phyloP scores from a whole-genome alignment of 1,140 invertebrate species.

The Zaprionus kolodkinae region DNA sequence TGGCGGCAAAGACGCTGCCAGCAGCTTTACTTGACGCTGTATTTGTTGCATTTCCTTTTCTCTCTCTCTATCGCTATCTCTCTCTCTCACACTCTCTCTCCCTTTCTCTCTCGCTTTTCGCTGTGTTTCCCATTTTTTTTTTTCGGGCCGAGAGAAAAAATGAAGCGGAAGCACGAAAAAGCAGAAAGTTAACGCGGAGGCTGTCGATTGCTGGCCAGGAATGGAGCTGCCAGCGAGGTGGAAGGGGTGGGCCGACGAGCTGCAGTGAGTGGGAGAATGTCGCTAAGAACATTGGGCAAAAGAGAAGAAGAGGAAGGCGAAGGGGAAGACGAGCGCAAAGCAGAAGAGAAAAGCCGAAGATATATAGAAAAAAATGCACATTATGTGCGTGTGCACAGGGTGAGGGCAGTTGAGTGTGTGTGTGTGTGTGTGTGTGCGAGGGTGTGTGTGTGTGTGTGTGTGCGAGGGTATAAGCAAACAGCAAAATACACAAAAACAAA shows the following conservation, averaged over 20 bases:
- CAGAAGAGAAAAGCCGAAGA: constrained; percentile 1
- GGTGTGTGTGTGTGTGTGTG: constrained; percentile 31
- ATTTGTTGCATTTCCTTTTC: constrained; percentile 61
- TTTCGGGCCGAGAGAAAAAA: constrained; percentile 59
- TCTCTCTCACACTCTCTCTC: neutral
- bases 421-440: constrained; percentile 32
- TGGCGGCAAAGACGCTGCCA: constrained; percentile 12
- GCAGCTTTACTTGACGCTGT: constrained; percentile 32
- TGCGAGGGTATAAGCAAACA: constrained; percentile 58
- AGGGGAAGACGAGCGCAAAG: neutral
- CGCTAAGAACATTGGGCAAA: constrained; percentile 81
- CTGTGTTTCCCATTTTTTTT: constrained; percentile 1
- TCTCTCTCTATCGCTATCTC: neutral
- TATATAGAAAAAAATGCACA: constrained; percentile 51
- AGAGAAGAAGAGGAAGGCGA: neutral
- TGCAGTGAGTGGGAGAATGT: constrained; percentile 60
- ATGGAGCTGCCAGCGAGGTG: neutral
- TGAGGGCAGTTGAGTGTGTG: constrained; percentile 30
- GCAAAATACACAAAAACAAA: constrained; percentile 83
- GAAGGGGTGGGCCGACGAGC: neutral
- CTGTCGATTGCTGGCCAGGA: constrained; percentile 14
- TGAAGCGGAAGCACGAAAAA: constrained; percentile 81
- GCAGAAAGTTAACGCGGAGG: constrained; percentile 74
- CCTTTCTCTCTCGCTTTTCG: neutral
- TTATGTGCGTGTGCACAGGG: constrained; percentile 61